Percentiles rank a stretch among this genome's conserved stretches.
Evolutionary conservation across 2,113 vertebrate species (phyloP).

Genomic region (Laticauda laticaudata): DNA sequence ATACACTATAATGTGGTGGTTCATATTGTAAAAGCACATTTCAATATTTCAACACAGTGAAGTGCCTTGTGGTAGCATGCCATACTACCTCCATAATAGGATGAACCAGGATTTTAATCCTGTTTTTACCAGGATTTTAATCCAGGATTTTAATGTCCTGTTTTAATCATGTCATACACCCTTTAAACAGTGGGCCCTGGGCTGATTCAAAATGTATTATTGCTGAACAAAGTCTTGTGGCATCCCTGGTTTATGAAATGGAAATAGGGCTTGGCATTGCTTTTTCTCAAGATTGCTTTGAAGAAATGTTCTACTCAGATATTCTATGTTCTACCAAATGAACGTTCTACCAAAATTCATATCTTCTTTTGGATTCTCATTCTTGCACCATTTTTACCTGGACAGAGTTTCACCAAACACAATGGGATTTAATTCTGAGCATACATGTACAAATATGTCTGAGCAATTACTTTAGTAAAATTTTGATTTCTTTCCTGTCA

Average conservation of each 20-base stretch:
- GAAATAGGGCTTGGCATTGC: background rate
- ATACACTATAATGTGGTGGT: background rate
- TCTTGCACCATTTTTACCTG: background rate
- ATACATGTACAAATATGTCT: background rate
- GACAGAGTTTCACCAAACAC: background rate
- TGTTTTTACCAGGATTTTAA: too few relatives aligned
- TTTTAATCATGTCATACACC: background rate
- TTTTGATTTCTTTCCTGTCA: constrained; percentile 1
- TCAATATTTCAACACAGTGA: background rate
- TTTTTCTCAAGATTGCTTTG: background rate
- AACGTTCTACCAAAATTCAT: background rate
- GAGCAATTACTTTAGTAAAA: background rate
- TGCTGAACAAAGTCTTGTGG: background rate
- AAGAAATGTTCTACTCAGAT: background rate
- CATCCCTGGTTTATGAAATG: background rate
- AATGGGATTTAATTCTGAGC: background rate
- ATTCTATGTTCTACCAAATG: background rate
- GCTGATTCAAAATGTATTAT: background rate
- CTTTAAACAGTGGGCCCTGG: background rate
- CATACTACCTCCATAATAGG: background rate
- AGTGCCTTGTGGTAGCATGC: background rate
- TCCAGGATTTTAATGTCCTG: background rate
- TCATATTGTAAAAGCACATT: background rate
- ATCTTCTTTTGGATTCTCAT: background rate
- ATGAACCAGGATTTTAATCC: background rate